Base-by-base conservation (phyloP, 2,888 invertebrate species). In the Philereme transversata region DNA sequence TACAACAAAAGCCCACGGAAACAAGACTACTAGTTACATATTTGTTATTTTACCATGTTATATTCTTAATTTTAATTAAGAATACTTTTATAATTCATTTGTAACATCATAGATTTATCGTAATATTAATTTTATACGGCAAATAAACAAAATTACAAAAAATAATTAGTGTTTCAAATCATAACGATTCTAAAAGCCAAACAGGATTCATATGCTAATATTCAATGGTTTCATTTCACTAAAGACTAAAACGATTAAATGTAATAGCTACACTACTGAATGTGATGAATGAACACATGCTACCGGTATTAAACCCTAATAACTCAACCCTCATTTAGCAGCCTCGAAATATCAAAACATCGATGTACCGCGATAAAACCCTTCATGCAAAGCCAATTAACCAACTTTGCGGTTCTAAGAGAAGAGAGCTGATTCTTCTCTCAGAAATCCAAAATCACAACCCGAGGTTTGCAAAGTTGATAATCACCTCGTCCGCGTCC, bases 231-330 rank as follows among this genome's bases (percentile, higher is more conserved):
- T 47, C 8, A 22, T 41, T 49, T 10, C 53, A 38, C 41, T 59
- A 59, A 45, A 52, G 55, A 52, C 48, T 47, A 43, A 45, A 56
- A 48, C 41, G 51, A 62, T 67, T 55, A 64, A 51, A 57, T 54
- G 41, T 62, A 61, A 65, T 59, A 9, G 35, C 53, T 46, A 51
- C 41, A 64, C 60, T 44, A 51, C 59, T 59, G 44, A 62, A 60
- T 60, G 60, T 62, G 59, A 68, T 64, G 59, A 64, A 70, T 64
- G 65, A 70, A 70, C 74, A 76, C 64, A 69, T 78, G 78, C 73
- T 75, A 73, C 74, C 74, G 66, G 72, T 68, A 72, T 66, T 72
- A 69, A 70, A 79, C 82, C 78, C 73, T 78, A 75, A 81, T 81
- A 81, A 78, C 76, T 76, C 73, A 72, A 73, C 73, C 79, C 65